Evolutionary conservation across 2,888 invertebrate species (phyloP).

Genomic region (Didymodactylos carnosus): DNA sequence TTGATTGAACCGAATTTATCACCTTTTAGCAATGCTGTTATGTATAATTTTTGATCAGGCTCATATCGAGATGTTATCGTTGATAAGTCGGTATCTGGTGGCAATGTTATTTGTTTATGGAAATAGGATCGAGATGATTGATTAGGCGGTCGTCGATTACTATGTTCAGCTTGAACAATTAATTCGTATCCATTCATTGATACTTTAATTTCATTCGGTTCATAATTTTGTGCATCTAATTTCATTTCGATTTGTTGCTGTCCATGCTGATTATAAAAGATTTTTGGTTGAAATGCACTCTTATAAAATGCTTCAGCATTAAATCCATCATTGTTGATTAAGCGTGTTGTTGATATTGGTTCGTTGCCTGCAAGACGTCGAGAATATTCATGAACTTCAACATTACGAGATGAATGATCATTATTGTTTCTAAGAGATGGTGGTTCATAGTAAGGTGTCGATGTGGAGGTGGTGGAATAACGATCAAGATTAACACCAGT

Average conservation of each 20-base stretch:
- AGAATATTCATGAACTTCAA: background rate
- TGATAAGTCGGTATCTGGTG: background rate
- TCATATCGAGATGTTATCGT: background rate
- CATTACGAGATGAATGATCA: background rate
- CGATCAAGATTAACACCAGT: background rate
- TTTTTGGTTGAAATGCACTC: background rate
- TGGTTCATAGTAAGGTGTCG: too few relatives aligned
- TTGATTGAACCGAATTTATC: too few relatives aligned
- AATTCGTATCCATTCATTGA: background rate
- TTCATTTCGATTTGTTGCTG: background rate
- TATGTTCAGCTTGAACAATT: background rate
- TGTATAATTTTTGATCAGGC: background rate
- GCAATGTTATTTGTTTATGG: background rate
- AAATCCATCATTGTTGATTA: too few relatives aligned
- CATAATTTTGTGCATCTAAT: background rate
- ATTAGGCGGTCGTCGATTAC: background rate
- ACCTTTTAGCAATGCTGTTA: too few relatives aligned
- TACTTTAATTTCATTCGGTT: background rate
- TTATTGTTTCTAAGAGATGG: too few relatives aligned
- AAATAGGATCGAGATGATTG: background rate
- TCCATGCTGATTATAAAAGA: background rate
- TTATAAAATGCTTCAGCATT: background rate
- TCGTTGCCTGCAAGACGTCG: background rate
- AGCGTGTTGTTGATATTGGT: background rate
- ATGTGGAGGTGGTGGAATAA: background rate